Evolutionary conservation across 2,113 vertebrate genomes (phyloP).

Genomic region (Clarias batrachus): DNA sequence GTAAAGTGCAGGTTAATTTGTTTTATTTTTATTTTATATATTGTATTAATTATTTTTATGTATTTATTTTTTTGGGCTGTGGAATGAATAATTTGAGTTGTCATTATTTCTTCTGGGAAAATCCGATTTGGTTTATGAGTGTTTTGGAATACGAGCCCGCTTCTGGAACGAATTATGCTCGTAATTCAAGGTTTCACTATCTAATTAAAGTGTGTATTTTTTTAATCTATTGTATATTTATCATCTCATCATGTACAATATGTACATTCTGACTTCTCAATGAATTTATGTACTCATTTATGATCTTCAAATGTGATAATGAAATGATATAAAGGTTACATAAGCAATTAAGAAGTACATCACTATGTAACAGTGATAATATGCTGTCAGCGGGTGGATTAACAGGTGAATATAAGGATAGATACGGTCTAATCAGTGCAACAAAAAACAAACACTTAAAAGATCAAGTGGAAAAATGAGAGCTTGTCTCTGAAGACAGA

Average conservation of each 20-base stretch:
- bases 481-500: background rate
- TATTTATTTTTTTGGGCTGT: too few species aligned
- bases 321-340: background rate
- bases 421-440: background rate
- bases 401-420: background rate
- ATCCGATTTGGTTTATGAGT: too few species aligned
- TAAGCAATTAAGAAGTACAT: background rate
- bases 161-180: background rate
- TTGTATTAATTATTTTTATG: too few species aligned
- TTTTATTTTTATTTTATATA: too few species aligned
- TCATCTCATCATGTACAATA: background rate
- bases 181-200: too few species aligned
- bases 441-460: background rate
- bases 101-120: too few species aligned
- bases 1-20: too few species aligned
- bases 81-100: too few species aligned
- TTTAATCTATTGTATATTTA: background rate
- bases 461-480: background rate
- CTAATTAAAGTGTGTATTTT: too few species aligned
- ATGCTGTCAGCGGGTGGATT: background rate
- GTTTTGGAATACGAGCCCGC: too few species aligned
- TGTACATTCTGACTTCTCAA: background rate
- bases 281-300: background rate
- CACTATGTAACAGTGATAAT: background rate
- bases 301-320: background rate